Evolutionary conservation across 2,888 invertebrate genomes (phyloP), one percentile per base, ranked within the genome.

Genomic region (Drepana falcataria): DNA sequence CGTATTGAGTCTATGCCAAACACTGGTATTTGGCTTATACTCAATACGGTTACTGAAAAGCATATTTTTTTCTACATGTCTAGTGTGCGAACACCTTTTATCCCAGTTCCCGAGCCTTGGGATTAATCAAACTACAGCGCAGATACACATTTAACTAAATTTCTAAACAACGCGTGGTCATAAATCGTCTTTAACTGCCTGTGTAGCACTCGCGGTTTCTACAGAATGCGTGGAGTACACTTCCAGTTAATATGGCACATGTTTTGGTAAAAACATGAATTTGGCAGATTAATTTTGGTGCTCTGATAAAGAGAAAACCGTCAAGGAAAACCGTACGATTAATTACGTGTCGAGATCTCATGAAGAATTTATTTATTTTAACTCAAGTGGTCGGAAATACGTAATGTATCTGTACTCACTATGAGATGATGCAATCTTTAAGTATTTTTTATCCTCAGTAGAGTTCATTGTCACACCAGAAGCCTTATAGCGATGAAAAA

Each of bases 61-160:
- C 37, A 3, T 5, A 37, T 63, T 55, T 57, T 35, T 55, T 56
- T 35, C 41, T 44, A 49, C 49, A 34, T 37, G 35, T 37, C 47
- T 41, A 37, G 35, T 49, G 41, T 56, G 37, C 47, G 47, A 49
- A 2, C 9, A 6, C 9, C 37, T 48, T 51, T 58, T 59, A 58
- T 53, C 60, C 57, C 59, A 60, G 63, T 56, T 57, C 53, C 59
- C 53, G 60, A 55, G 64, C 56, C 59, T 61, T 65, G 66, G 81
- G 81, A 87, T 87, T 87, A 87, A 87, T 88, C 81, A 79, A 79
- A 65, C 66, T 65, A 76, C 75, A 76, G 75, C 69, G 75, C 65
- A 76, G 79, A 78, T 78, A 77, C 78, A 76, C 84, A 83, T 82
- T 85, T 83, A 83, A 85, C 84, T 83, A 83, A 85, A 84, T 84